Base-by-base conservation (phyloP, 2,888 invertebrate species). In the Brachypalpus laphriformis region DNA sequence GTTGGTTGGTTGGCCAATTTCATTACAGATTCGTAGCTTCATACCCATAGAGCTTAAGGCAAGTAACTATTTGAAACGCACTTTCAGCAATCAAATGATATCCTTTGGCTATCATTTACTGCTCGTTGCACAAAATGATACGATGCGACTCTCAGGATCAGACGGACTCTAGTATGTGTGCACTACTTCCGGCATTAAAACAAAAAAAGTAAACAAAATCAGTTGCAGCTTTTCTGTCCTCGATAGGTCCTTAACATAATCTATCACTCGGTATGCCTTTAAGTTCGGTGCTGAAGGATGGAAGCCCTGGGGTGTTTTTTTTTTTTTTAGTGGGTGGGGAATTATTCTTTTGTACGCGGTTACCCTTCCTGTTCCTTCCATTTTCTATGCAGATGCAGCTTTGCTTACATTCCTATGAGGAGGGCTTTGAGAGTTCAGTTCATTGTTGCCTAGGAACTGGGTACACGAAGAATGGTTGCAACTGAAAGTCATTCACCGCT, bases 401-500 rank as follows among this genome's bases (percentile, higher is more conserved):
- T 40, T 72, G 72, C 47, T 34, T 31, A 37, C 40, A 49, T 68
- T 34, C 28, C 16, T 7, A 22, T 40, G 47, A 63, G 28, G 37
- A 72, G 59, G 25, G 34, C 63, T 75, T 71, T 71, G 59, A 81
- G 81, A 71, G 81, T 54, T 71, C 45, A 70, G 37, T 59, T 20
- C 71, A 85, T 81, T 76, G 85, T 76, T 57, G 65, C 59, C 71
- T n/a, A 45, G 40, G 45, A 81, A 81, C 75, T 71, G 65, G 65
- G 57, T 68, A 31, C 71, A 45, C 25, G 22, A 56, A 56, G 57
- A 37, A 54, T 49, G 14, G 75, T 59, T 34, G 45, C 54, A 75
- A 49, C 65, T 76, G 61, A 28, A 74, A 85, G 85, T 85, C 85
- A 85, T 85, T 85, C 85, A 85, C 85, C 85, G 85, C 71, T 85